phyloP scores from a whole-genome alignment of 2,113 vertebrate species.

The Grus americana region DNA sequence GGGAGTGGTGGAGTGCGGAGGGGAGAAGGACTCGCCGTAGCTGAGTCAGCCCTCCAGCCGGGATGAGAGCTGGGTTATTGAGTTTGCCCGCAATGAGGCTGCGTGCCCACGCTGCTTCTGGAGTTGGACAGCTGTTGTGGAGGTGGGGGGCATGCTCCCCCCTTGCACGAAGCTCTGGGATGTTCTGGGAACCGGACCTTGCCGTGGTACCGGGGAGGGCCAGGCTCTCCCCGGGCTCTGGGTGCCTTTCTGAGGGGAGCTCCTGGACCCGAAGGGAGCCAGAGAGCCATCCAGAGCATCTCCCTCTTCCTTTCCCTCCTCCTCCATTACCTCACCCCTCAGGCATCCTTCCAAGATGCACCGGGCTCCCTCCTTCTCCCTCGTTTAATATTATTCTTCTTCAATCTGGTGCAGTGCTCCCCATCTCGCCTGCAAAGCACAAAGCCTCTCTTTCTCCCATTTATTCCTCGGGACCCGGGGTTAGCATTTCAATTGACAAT shows the following conservation, averaged over 20 bases:
- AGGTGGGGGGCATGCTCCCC: neutral
- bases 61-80: neutral
- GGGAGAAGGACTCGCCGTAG: neutral
- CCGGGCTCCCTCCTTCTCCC: neutral
- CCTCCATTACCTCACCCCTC: neutral
- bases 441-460: conserved; percentile 71
- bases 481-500: conserved; percentile 60
- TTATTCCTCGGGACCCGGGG: neutral
- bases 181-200: neutral
- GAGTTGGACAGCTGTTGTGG: neutral
- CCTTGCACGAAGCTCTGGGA: neutral
- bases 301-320: neutral
- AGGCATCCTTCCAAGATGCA: neutral
- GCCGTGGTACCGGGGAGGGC: neutral
- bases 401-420: neutral
- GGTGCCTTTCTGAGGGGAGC: neutral
- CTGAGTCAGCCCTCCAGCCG: neutral
- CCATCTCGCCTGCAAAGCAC: conserved; percentile 19
- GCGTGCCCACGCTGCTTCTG: neutral
- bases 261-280: neutral
- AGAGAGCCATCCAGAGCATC: neutral
- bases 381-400: neutral
- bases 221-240: neutral
- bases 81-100: neutral
- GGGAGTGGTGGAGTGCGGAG: neutral